Evolutionary conservation across 2,797 vertebrate species (phyloP), one percentile per base, ranked within the genome.

Genomic region (Rhinoraja longicauda): DNA sequence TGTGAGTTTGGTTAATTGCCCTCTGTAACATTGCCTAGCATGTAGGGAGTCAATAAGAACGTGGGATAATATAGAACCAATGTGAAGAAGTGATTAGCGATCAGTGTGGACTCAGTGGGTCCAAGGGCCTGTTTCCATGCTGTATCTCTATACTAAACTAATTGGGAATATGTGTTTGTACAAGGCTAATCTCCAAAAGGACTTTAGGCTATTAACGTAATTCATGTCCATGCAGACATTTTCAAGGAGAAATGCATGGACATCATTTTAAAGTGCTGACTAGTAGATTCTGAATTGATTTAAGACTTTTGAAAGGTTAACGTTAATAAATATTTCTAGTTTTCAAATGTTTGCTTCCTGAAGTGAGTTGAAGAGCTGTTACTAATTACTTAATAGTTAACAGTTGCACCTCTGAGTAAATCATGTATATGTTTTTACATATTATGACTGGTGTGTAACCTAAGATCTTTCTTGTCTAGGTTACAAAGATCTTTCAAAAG

Each of bases 401-500:
- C 17, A 45, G 36, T 39, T 75, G 13, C 70, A 45, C 17, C 75
- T 21, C 45, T 10, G 75, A 39, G 36, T 45, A 92, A 92, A 59
- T 75, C 29, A 75, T 57, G 75, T 76, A 5, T 75, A 39, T 24
- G 15, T 10, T 93, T 93, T 94, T 13, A 59, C 59, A 91, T 93
- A 57, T 59, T 39, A 2, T 93, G 21, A 91, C 72, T 32, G 36
- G 8, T 6, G 24, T 26, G 9, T 72, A 72, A 91, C 67, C 67
- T 73, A 53, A 57, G 36, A 36, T 29, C 57, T 77, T 94, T 94
- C 93, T 19, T 92, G 94, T 95, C 77, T 93, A 99, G 98, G 98
- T 99, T 93, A 99, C 99, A 93, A 99, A 99, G 96, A 99, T 99
- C 94, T 99, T 99, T 96, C 99, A 99, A 94, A 99, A 99, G 96